Conservation (phyloP, 2,797 vertebrate genomes). For the Urocyon cinereoargenteus region DNA sequence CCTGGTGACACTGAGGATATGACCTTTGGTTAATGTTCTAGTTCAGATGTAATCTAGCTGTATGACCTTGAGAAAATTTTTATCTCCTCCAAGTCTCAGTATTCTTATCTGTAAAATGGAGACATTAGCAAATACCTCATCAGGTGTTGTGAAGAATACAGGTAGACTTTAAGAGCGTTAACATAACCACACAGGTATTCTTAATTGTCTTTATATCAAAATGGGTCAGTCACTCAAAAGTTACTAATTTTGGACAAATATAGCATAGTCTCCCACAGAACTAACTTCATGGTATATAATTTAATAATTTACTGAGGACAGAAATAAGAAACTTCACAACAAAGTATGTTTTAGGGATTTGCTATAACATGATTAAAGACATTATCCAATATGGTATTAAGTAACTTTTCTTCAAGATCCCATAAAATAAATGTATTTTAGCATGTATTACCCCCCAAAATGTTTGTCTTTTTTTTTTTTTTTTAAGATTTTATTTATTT, state of each 20-base stretch:
- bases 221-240: neutral
- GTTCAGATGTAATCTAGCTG: neutral
- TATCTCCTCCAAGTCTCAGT: neutral
- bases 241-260: neutral
- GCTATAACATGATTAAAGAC: neutral
- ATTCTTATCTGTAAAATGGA: neutral
- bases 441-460: neutral
- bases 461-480: neutral
- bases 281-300: neutral
- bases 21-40: neutral
- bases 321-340: neutral
- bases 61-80: neutral
- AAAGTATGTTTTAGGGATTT: neutral
- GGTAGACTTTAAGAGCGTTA: neutral
- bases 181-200: neutral
- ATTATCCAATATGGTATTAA: neutral
- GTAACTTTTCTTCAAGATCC: neutral
- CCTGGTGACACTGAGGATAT: neutral
- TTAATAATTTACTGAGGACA: neutral
- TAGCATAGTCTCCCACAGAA: neutral
- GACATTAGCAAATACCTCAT: neutral
- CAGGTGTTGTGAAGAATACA: neutral
- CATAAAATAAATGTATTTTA: neutral
- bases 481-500: no score
- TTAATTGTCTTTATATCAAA: neutral